Evolutionary conservation across 1,140 invertebrate genomes (phyloP).

Genomic region (Philaenus spumarius): DNA sequence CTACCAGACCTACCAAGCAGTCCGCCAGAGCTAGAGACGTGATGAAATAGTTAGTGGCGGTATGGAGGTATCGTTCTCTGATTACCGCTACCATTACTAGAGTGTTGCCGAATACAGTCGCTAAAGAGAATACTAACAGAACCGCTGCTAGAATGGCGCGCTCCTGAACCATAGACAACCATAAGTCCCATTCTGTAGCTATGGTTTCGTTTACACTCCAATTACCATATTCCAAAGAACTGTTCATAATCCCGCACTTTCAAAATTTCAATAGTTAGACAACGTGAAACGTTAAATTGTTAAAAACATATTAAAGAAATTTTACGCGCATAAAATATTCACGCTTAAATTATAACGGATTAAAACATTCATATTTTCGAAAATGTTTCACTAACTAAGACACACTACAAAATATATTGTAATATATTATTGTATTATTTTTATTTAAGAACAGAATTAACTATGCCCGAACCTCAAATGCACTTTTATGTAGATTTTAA

Average conservation of each 20-base stretch:
- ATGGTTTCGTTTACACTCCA: slow-evolving; percentile 9
- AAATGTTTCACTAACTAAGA: too few species aligned
- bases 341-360: too few species aligned
- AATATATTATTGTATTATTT: too few species aligned
- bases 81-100: slow-evolving; percentile 64
- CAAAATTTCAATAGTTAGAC: too few species aligned
- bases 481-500: too few species aligned
- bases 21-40: slow-evolving; percentile 70
- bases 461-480: too few species aligned
- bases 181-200: neutral
- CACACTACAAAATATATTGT: too few species aligned
- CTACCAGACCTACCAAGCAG: slow-evolving; percentile 62
- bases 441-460: too few species aligned
- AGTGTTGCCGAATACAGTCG: slow-evolving; percentile 61
- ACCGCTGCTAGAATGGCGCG: slow-evolving; percentile 44
- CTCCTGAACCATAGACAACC: slow-evolving; percentile 38
- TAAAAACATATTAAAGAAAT: too few species aligned
- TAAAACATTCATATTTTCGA: too few species aligned
- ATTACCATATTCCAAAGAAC: slow-evolving; percentile 4
- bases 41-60: slow-evolving; percentile 70
- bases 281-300: too few species aligned
- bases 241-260: slow-evolving; percentile 13
- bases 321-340: too few species aligned
- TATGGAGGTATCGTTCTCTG: slow-evolving; percentile 60
- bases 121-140: slow-evolving; percentile 50